Evolutionary conservation across 2,888 invertebrate species (phyloP), one percentile per base, ranked within the genome.

Genomic region (Lithosia quadra): DNA sequence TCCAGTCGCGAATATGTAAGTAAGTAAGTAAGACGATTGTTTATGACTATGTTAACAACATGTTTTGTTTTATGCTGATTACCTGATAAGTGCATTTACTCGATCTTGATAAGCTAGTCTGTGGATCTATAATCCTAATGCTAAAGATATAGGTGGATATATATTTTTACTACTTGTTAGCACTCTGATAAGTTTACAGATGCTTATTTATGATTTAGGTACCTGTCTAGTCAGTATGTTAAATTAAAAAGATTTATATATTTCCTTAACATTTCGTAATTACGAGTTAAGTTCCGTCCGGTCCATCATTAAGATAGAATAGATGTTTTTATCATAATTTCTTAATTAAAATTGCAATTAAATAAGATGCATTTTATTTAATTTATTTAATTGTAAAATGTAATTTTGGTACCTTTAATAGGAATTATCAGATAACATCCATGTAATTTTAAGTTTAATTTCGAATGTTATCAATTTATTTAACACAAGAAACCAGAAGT

Each of bases 31-130:
- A 33, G 24, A 53, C 21, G 49, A 11, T 49, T 62, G 22, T 49
- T n/a, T 28, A 49, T 24, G 28, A 49, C 2, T 43, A 11, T 43
- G n/a, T 62, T 49, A 49, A 49, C 49, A n/a, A n/a, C n/a, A n/a
- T n/a, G n/a, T n/a, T n/a, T n/a, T 0, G 18, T 34, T 36, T 36
- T 34, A 21, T 1, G 9, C 53, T 22, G 33, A 55, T 55, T 33
- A 63, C 18, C 21, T 55, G 36, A 63, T 49, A 63, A n/a, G 28
- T 63, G 36, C 21, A 55, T 22, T 8, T 60, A 63, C 34, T 34
- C 13, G 33, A 63, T 34, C 63, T 63, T 55, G 63, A 63, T 63
- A 63, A 63, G 55, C 13, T 10, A 3, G 9, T 13, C 9, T 4
- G 43, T 61, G 43, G n/a, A 24, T 28, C 3, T 61, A 11, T 9